phyloP scores from a whole-genome alignment of 2,888 invertebrate genomes.

The Argyresthia goedartella region DNA sequence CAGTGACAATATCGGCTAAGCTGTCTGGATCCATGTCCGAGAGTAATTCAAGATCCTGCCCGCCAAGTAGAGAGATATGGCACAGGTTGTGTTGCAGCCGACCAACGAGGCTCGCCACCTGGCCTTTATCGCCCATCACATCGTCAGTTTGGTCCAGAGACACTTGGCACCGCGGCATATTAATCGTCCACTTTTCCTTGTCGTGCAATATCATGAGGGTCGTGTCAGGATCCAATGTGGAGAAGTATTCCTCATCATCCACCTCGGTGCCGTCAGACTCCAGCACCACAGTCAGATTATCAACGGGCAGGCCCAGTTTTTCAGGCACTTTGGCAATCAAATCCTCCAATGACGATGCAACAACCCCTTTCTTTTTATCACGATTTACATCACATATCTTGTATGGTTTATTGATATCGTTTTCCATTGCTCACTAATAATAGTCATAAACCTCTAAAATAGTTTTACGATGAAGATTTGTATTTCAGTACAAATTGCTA shows the following conservation, averaged over 20 bases:
- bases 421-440: conserved; percentile 54
- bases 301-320: conserved; percentile 75
- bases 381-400: conserved; percentile 85
- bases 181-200: conserved; percentile 81
- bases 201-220: conserved; percentile 85
- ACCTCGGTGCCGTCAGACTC: conserved; percentile 96
- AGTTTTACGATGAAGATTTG: background rate
- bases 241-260: conserved; percentile 95
- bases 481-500: background rate
- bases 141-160: conserved; percentile 73
- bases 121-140: conserved; percentile 62
- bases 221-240: conserved; percentile 89
- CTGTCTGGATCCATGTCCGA: conserved; percentile 94
- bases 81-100: conserved; percentile 85
- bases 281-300: conserved; percentile 83
- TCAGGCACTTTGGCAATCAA: conserved; percentile 81
- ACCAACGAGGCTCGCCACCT: conserved; percentile 82
- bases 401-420: conserved; percentile 76
- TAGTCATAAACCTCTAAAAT: background rate
- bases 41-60: conserved; percentile 85
- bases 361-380: conserved; percentile 85
- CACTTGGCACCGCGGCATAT: conserved; percentile 73
- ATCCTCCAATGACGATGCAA: conserved; percentile 84
- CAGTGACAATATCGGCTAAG: conserved; percentile 83
- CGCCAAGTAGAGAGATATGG: conserved; percentile 86